A percentile compares a stretch with the other conserved stretches of the same genome.
Evolutionary conservation across 1,140 invertebrate species (phyloP).

Genomic region (Uloborus diversus): DNA sequence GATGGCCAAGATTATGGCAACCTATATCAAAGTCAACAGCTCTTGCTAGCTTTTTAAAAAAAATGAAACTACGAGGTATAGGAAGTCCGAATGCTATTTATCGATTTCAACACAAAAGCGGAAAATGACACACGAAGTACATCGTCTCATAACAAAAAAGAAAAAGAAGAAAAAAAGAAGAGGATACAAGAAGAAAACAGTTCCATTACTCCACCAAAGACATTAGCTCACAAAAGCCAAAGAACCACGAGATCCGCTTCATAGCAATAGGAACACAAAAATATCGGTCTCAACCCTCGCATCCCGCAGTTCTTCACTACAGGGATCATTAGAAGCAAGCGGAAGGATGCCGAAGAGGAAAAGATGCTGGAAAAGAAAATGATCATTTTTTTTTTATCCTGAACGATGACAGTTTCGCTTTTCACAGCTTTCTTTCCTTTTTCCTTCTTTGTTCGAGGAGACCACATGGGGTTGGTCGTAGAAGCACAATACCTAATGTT

Average conservation of each 20-base stretch:
- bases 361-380: constrained; percentile 28
- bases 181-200: background rate
- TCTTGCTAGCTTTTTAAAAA: too few relatives aligned
- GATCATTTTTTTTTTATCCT: background rate
- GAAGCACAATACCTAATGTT: constrained; percentile 6
- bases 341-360: constrained; percentile 41
- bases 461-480: background rate
- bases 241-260: constrained; percentile 1
- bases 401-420: constrained; percentile 40
- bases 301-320: constrained; percentile 9
- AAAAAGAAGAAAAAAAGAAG: background rate
- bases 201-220: constrained; percentile 11
- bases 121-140: constrained; percentile 10
- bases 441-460: background rate
- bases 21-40: too few relatives aligned
- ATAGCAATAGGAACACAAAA: background rate
- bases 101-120: background rate
- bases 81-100: background rate
- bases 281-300: constrained; percentile 50
- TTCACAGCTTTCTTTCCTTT: constrained; percentile 20
- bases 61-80: too few relatives aligned
- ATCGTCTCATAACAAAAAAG: background rate
- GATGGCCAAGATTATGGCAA: too few relatives aligned
- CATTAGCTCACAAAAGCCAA: constrained; percentile 19
- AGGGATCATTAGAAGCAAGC: constrained; percentile 47